phyloP scores from a whole-genome alignment of 2,888 invertebrate genomes.

The Synanthedon vespiformis region DNA sequence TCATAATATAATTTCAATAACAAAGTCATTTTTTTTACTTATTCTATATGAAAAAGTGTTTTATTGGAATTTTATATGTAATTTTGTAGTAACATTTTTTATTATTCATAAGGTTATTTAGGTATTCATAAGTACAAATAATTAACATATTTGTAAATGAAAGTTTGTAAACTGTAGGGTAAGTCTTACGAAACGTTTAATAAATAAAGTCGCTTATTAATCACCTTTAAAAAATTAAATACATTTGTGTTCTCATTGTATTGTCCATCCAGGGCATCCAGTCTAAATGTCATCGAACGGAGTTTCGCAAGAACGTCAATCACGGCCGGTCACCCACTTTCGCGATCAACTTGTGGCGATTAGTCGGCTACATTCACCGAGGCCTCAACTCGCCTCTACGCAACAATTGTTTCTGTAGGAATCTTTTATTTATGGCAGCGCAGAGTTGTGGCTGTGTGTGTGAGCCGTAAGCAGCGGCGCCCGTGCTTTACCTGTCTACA shows the following conservation, averaged over 20 bases:
- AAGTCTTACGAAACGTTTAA: too few relatives aligned
- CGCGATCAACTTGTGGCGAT: conserved; percentile 65
- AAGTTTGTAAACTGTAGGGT: too few relatives aligned
- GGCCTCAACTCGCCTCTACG: conserved; percentile 66
- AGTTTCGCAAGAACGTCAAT: conserved; percentile 67
- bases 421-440: conserved; percentile 70
- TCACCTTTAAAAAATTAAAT: conserved; percentile 10
- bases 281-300: conserved; percentile 65
- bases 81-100: too few relatives aligned
- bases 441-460: conserved; percentile 41
- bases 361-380: conserved; percentile 65
- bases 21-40: not conserved
- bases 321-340: conserved; percentile 70
- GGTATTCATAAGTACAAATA: too few relatives aligned
- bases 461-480: conserved; percentile 47
- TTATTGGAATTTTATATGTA: too few relatives aligned
- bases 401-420: conserved; percentile 71
- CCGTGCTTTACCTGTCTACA: conserved; percentile 63
- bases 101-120: too few relatives aligned
- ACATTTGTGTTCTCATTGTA: conserved; percentile 55
- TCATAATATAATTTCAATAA: not conserved
- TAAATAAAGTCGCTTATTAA: too few relatives aligned
- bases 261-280: conserved; percentile 60
- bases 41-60: too few relatives aligned
- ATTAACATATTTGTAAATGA: too few relatives aligned